Evolutionary conservation across 2,113 vertebrate species (phyloP), one percentile per base, ranked within the genome.

Genomic region (Miniopterus natalensis): DNA sequence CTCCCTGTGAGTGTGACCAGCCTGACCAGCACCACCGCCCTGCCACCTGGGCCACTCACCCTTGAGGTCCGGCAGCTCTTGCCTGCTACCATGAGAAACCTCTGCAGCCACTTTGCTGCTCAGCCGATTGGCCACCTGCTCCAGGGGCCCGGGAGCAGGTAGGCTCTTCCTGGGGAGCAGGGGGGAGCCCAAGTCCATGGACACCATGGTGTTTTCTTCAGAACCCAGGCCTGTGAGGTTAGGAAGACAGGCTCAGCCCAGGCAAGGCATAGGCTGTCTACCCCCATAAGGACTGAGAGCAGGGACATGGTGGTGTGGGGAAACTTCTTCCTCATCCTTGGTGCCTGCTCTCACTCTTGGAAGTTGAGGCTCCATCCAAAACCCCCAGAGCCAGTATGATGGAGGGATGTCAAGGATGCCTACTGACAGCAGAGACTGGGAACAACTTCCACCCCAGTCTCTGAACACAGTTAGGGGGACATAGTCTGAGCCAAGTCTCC

Each of bases 71-170:
- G 98, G 98, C 92, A 98, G 97, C 88, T 98, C 98, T 55, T 98
- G 85, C 88, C 98, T 98, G 94, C 90, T 98, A 36, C 98, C 97
- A 3, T 98, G 98, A 0, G 97, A 94, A 95, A 95, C 97, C 98
- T 98, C 98, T 96, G 98, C 98, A 23, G 98, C 99, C 92, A 97
- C 97, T 97, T 98, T 99, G 98, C 96, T 99, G 98, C 97, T 97
- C 92, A 96, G 98, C 94, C 97, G 98, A 98, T 96, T 93, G 49
- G 98, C 97, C 73, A 98, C 98, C 86, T 88, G 98, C 25, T 97
- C 97, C 96, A 98, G 86, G 94, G 97, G 96, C 96, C 94, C 95
- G 6, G 95, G 81, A 3, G 97, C 92, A 87, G 97, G 95, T 49
- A 97, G 84, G 51, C 94, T 97, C 47, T 98, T 98, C 95, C 98